A percentile compares a stretch with the other conserved stretches of the same genome.
Conservation (phyloP, 2,113 vertebrate genomes). For the Solea solea region DNA sequence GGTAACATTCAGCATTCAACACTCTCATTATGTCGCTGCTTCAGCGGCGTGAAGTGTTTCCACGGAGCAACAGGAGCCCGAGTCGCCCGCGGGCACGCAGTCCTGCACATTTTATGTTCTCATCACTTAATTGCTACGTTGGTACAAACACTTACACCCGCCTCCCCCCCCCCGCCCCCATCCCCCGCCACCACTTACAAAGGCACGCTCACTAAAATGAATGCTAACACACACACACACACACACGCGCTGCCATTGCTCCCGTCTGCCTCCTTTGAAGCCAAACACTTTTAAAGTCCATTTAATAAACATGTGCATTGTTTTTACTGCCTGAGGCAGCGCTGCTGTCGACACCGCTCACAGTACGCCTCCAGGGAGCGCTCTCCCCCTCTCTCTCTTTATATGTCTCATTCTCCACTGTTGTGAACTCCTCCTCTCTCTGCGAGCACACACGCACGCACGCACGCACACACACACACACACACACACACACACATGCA, state of each 20-base stretch:
- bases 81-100: background rate
- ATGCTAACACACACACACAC: background rate
- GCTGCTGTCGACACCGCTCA: slow-evolving; percentile 50
- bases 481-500: too few relatives aligned
- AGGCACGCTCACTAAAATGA: slow-evolving; percentile 1
- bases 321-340: slow-evolving; percentile 71
- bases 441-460: background rate
- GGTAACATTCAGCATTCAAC: background rate
- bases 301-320: slow-evolving; percentile 71
- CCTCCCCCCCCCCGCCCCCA: background rate
- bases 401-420: background rate
- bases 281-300: slow-evolving; percentile 70
- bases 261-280: slow-evolving; percentile 37
- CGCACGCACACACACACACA: too few relatives aligned
- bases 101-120: slow-evolving; percentile 24
- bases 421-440: slow-evolving; percentile 34
- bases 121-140: slow-evolving; percentile 12
- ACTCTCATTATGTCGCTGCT: background rate
- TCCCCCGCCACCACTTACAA: background rate
- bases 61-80: background rate
- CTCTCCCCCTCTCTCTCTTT: slow-evolving; percentile 12
- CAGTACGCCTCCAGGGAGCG: slow-evolving; percentile 36
- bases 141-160: slow-evolving; percentile 12
- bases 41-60: background rate
- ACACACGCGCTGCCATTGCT: slow-evolving; percentile 21